These are phyloP conservation scores for Rhagium mordax DNA, from an alignment of 2,888 invertebrate species.

Conservation along the genomic window DNA sequence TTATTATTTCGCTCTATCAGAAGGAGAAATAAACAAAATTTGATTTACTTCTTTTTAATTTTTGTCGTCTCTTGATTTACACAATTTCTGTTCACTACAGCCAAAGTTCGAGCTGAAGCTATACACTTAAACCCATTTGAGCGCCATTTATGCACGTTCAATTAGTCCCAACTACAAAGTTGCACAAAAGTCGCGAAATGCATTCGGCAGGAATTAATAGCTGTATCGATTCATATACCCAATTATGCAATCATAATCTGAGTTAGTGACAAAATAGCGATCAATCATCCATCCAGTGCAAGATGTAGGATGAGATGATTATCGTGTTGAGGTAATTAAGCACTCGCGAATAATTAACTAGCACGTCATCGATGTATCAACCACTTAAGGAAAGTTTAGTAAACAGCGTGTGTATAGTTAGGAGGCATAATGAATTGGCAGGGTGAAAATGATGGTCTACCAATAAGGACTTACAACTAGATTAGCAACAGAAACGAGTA, in stretches of 20 bases:
- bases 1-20: background rate
- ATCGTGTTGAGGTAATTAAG: slow-evolving; percentile 66
- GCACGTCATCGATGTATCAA: slow-evolving; percentile 65
- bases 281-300: slow-evolving; percentile 62
- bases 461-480: too few species aligned
- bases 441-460: too few species aligned
- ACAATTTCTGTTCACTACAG: too few species aligned
- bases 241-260: slow-evolving; percentile 58
- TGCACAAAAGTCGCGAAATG: background rate
- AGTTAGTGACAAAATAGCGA: slow-evolving; percentile 61
- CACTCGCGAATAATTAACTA: slow-evolving; percentile 67
- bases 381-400: slow-evolving; percentile 61
- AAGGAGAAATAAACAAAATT: background rate
- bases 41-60: too few species aligned
- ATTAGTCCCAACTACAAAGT: background rate
- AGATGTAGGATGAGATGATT: slow-evolving; percentile 67
- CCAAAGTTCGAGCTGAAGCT: too few species aligned
- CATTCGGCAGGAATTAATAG: background rate
- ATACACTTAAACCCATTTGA: too few species aligned
- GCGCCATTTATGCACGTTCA: background rate
- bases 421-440: background rate
- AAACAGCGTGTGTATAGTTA: slow-evolving; percentile 51
- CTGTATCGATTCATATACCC: slow-evolving; percentile 56
- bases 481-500: too few species aligned
- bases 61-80: too few species aligned